Evolutionary conservation across 2,888 invertebrate species (phyloP), one percentile per base, ranked within the genome.

Genomic region (Amiota communis): DNA sequence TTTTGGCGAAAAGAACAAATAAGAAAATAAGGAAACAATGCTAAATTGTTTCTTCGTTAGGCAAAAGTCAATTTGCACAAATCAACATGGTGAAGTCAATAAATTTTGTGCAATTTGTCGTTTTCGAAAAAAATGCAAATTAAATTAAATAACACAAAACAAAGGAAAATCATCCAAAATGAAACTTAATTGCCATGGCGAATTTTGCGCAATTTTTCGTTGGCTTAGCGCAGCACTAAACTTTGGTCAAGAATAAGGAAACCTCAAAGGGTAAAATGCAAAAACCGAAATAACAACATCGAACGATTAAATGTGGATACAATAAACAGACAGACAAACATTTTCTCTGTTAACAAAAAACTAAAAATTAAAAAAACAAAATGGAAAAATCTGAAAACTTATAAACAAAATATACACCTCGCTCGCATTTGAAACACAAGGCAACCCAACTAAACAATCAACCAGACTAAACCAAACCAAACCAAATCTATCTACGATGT

Each of bases 231-330:
- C 53, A 53, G 4, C 36, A 53, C 0, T 12, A 2, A 9, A 10
- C 53, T 53, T n/a, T 53, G 53, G 53, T n/a, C 53, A 53, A 53
- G 53, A 8, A 1, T 12, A 53, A 53, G 3, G n/a, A 53, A 53
- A 53, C 53, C 53, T 12, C 53, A 53, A 53, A 12, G 76, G 78
- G 76, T 77, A 77, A 73, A 76, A 72, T 75, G 70, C 70, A 67
- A 56, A 20, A 56, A 69, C 74, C 73, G 64, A 65, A 67, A 56
- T 67, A 75, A 74, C 72, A 48, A 72, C 36, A 68, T 47, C 48
- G 72, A 53, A 53, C 0, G n/a, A 72, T n/a, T 17, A 15, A 47
- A 11, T 17, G 0, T 17, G 49, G 49, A 53, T 9, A n/a, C 2
- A 12, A 53, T 8, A 4, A 53, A n/a, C 10, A n/a, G 0, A 9